A percentile compares a stretch with the other conserved stretches of the same genome.
phyloP scores from a whole-genome alignment of 2,888 invertebrate species.

The Celastrina argiolus region DNA sequence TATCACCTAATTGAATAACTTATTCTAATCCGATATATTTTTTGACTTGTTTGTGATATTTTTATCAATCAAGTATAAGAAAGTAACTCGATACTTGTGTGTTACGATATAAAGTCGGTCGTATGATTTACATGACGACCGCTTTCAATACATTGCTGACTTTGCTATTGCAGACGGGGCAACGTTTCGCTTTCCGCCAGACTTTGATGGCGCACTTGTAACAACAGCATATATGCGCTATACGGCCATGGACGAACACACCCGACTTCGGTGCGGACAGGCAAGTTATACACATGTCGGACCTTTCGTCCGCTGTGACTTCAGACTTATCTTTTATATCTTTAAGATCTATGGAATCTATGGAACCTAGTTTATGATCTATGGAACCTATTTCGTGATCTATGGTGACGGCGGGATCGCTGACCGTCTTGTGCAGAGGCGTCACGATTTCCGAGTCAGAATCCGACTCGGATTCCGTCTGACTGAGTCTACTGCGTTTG shows the following conservation, averaged over 20 bases:
- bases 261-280: slow-evolving; percentile 80
- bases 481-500: slow-evolving; percentile 45
- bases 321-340: slow-evolving; percentile 34
- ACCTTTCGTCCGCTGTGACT: slow-evolving; percentile 34
- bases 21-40: slow-evolving; percentile 7
- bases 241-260: slow-evolving; percentile 82
- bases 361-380: no score
- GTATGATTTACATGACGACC: slow-evolving; percentile 59
- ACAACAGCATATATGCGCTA: slow-evolving; percentile 83
- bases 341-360: background rate
- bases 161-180: slow-evolving; percentile 83
- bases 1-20: background rate
- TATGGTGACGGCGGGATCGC: slow-evolving; percentile 60
- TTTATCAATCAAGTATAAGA: background rate
- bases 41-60: background rate
- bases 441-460: slow-evolving; percentile 38
- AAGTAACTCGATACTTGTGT: no score
- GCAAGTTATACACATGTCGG: slow-evolving; percentile 79
- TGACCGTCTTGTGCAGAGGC: slow-evolving; percentile 58
- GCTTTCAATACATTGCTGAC: slow-evolving; percentile 82
- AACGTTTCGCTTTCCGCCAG: slow-evolving; percentile 80
- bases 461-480: slow-evolving; percentile 35
- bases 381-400: slow-evolving; percentile 36
- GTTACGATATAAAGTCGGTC: background rate
- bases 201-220: slow-evolving; percentile 83